phyloP scores from a whole-genome alignment of 64 coral and sea anemone genomes.

The Exaiptasia diaphana region DNA sequence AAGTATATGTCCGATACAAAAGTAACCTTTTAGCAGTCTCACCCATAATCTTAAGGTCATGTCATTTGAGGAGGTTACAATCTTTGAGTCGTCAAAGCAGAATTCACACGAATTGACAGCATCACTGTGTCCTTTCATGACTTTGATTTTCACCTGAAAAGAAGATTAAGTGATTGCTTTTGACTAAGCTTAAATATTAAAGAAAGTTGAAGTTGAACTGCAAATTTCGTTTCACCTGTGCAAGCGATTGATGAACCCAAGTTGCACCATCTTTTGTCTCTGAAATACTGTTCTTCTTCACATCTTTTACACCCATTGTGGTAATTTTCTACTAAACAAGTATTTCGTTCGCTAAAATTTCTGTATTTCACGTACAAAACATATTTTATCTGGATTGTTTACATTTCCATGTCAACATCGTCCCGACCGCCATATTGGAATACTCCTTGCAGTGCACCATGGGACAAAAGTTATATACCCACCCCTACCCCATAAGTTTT shows the following conservation, averaged over 20 bases:
- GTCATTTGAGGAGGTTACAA: conserved; percentile 90
- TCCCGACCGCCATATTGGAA: too few species aligned
- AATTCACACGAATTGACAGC: conserved; percentile 86
- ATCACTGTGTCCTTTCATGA: conserved; percentile 88
- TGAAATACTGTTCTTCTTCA: conserved; percentile 8
- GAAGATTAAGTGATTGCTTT: not conserved
- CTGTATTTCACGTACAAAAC: too few species aligned
- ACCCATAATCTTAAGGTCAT: conserved; percentile 94
- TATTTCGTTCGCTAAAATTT: too few species aligned
- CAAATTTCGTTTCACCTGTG: conserved; percentile 59
- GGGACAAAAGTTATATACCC: too few species aligned
- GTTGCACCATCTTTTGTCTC: conserved; percentile 51
- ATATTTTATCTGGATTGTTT: too few species aligned
- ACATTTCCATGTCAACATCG: too few species aligned
- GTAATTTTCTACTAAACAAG: too few species aligned
- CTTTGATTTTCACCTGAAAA: conserved; percentile 86
- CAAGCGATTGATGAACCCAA: conserved; percentile 90
- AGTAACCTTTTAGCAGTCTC: too few species aligned
- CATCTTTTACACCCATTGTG: conserved; percentile 25
- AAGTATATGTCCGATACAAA: too few species aligned
- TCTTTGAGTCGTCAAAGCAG: conserved; percentile 66
- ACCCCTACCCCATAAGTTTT: too few species aligned
- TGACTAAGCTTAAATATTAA: not conserved
- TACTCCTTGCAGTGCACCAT: too few species aligned
- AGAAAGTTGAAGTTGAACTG: not conserved